Conservation (phyloP, 1,140 invertebrate genomes). For the Drosophila tropicalis region DNA sequence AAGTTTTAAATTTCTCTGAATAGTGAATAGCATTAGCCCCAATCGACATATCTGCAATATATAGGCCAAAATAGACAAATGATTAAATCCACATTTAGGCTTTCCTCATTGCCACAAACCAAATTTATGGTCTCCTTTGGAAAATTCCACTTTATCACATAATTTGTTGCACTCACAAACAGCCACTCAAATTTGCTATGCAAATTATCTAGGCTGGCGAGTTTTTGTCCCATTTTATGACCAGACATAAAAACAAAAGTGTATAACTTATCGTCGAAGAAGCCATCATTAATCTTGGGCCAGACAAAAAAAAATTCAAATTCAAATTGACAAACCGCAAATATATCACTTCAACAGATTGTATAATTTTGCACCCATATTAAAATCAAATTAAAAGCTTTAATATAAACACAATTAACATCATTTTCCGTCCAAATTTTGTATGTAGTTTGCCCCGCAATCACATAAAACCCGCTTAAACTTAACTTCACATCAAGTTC, state of each 20-base stretch:
- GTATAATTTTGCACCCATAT: neutral
- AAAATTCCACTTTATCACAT: slow-evolving; percentile 19
- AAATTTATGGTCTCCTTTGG: slow-evolving; percentile 17
- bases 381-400: neutral
- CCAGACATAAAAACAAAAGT: slow-evolving; percentile 5
- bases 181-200: slow-evolving; percentile 12
- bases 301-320: neutral
- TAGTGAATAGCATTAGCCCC: neutral
- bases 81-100: slow-evolving; percentile 15
- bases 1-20: neutral
- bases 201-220: slow-evolving; percentile 16
- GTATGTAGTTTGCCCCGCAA: neutral
- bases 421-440: neutral
- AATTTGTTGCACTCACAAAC: slow-evolving; percentile 21
- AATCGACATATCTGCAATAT: neutral
- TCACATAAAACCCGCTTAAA: neutral
- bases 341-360: neutral
- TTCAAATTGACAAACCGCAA: neutral
- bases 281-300: neutral
- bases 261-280: neutral
- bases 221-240: slow-evolving; percentile 9
- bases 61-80: neutral
- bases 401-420: neutral
- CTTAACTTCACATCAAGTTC: slow-evolving; percentile 15
- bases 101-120: neutral